phyloP scores from a whole-genome alignment of 2,888 invertebrate genomes.

The Villa cingulata region DNA sequence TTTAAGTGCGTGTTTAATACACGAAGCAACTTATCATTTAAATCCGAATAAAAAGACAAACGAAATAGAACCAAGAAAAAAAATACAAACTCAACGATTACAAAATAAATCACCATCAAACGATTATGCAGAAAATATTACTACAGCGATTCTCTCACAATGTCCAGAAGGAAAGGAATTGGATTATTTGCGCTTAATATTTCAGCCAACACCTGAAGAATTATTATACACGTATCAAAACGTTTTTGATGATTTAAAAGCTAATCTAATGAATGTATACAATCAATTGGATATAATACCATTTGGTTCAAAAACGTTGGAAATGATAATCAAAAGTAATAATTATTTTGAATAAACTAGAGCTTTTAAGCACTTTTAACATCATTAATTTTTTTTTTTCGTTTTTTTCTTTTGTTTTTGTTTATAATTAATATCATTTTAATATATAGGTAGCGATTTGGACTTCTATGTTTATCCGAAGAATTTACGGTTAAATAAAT shows the following conservation, averaged over 20 bases:
- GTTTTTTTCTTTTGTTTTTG: neutral
- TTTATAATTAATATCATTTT: no score
- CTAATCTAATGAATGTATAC: slow-evolving; percentile 24
- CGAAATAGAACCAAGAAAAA: no score
- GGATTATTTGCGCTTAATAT: slow-evolving; percentile 18
- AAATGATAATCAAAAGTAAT: slow-evolving; percentile 46
- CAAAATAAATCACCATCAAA: no score
- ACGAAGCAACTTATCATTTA: no score
- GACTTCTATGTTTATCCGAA: slow-evolving; percentile 46
- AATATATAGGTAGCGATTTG: slow-evolving; percentile 46
- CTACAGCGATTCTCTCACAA: no score
- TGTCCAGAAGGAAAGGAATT: slow-evolving; percentile 19
- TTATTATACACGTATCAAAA: slow-evolving; percentile 19
- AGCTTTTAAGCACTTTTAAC: no score
- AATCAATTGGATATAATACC: slow-evolving; percentile 33
- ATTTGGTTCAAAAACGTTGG: slow-evolving; percentile 64
- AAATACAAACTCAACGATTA: no score
- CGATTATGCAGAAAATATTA: no score
- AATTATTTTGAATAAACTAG: no score
- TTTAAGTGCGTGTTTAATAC: no score
- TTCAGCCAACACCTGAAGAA: slow-evolving; percentile 10
- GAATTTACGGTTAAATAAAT: no score
- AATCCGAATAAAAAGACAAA: no score
- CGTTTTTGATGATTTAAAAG: slow-evolving; percentile 19
- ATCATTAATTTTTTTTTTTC: neutral